Conservation (phyloP, 2,888 invertebrate genomes). For the Phengaris alcon region DNA sequence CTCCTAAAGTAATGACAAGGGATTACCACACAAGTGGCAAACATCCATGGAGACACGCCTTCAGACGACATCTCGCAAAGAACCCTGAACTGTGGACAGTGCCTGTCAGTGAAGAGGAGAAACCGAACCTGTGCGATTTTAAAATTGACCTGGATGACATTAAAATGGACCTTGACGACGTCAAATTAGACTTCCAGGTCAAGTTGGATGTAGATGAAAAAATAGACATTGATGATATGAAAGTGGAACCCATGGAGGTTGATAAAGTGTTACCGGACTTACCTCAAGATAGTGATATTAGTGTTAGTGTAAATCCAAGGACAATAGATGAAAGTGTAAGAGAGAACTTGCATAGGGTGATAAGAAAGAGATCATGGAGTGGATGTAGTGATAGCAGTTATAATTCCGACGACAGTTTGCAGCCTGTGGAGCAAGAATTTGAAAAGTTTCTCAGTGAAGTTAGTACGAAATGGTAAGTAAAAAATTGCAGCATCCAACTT, state of each 20-base stretch:
- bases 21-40: slow-evolving; percentile 70
- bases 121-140: slow-evolving; percentile 36
- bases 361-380: slow-evolving; percentile 60
- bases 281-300: slow-evolving; percentile 33
- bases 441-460: slow-evolving; percentile 69
- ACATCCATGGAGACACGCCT: slow-evolving; percentile 66
- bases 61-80: slow-evolving; percentile 57
- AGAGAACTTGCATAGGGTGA: slow-evolving; percentile 41
- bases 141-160: slow-evolving; percentile 37
- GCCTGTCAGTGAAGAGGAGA: slow-evolving; percentile 37
- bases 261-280: slow-evolving; percentile 43
- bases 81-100: slow-evolving; percentile 59
- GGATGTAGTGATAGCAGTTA: slow-evolving; percentile 63
- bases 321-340: slow-evolving; percentile 57
- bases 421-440: slow-evolving; percentile 68
- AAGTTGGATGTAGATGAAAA: slow-evolving; percentile 36
- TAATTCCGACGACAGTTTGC: slow-evolving; percentile 65
- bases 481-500: not conserved
- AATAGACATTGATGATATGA: slow-evolving; percentile 36
- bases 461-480: slow-evolving; percentile 69
- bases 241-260: slow-evolving; percentile 40
- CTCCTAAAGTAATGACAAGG: slow-evolving; percentile 60
- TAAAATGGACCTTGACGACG: slow-evolving; percentile 35
- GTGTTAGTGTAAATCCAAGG: slow-evolving; percentile 53
- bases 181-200: slow-evolving; percentile 38